phyloP scores from a whole-genome alignment of 2,113 vertebrate species.

The Cacatua alba region DNA sequence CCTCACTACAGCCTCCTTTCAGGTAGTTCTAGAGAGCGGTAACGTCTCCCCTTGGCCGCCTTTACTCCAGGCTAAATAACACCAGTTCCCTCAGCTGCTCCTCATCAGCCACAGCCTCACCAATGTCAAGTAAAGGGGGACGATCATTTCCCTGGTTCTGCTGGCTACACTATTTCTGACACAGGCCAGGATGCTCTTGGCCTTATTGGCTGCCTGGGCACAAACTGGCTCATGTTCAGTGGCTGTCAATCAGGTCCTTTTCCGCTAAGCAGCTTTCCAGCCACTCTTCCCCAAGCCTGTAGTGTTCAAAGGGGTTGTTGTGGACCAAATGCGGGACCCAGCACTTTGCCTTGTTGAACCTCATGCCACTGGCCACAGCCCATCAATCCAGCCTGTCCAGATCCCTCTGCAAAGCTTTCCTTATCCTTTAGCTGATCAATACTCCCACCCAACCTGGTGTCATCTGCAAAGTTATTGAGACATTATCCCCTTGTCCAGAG shows the following conservation, averaged over 20 bases:
- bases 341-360: background rate
- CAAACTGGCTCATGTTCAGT: background rate
- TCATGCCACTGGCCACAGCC: background rate
- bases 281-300: background rate
- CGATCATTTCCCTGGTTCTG: background rate
- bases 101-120: background rate
- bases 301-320: background rate
- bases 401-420: background rate
- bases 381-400: background rate
- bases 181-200: background rate
- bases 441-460: background rate
- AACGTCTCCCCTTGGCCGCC: background rate
- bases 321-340: background rate
- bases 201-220: background rate
- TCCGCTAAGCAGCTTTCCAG: background rate
- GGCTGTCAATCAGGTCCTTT: background rate
- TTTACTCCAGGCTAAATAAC: background rate
- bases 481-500: background rate
- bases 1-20: background rate
- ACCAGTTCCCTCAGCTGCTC: background rate
- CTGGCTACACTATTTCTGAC: background rate
- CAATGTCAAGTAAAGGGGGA: rapidly evolving
- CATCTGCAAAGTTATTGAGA: background rate
- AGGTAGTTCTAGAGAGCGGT: background rate
- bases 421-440: background rate